phyloP scores from a whole-genome alignment of 2,113 vertebrate species.

The Tor tambroides region DNA sequence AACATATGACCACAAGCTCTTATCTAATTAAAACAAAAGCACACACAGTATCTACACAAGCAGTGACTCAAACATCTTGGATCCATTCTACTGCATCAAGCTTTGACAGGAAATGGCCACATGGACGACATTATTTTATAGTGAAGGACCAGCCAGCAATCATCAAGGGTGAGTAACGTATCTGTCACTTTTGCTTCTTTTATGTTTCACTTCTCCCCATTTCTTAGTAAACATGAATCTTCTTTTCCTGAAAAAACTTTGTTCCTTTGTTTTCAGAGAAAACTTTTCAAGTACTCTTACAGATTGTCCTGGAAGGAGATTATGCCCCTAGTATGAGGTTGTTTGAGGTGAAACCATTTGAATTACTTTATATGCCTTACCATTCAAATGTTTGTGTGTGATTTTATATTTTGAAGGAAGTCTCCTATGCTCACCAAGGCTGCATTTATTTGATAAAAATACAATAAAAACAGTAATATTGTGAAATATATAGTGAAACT shows the following conservation, averaged over 20 bases:
- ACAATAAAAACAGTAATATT: background rate
- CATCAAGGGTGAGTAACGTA: slow-evolving; percentile 65
- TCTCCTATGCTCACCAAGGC: background rate
- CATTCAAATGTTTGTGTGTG: background rate
- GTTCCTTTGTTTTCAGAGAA: slow-evolving; percentile 65
- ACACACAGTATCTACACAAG: slow-evolving; percentile 26
- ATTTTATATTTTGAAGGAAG: background rate
- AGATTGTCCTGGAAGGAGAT: slow-evolving; percentile 70
- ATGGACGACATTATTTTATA: slow-evolving; percentile 60
- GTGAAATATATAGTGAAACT: background rate
- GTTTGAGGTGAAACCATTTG: slow-evolving; percentile 22
- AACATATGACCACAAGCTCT: background rate
- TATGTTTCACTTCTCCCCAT: background rate
- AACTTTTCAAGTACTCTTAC: slow-evolving; percentile 72
- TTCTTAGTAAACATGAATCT: background rate
- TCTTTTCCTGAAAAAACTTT: background rate
- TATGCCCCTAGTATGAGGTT: background rate
- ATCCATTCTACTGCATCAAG: background rate
- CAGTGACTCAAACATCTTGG: background rate
- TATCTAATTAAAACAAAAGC: background rate
- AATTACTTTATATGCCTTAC: background rate
- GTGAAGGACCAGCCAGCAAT: slow-evolving; percentile 69
- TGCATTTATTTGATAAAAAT: background rate
- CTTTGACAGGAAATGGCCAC: slow-evolving; percentile 8
- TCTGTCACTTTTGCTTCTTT: background rate